Conservation (phyloP, 2,113 vertebrate species). For the Megaptera novaeangliae region DNA sequence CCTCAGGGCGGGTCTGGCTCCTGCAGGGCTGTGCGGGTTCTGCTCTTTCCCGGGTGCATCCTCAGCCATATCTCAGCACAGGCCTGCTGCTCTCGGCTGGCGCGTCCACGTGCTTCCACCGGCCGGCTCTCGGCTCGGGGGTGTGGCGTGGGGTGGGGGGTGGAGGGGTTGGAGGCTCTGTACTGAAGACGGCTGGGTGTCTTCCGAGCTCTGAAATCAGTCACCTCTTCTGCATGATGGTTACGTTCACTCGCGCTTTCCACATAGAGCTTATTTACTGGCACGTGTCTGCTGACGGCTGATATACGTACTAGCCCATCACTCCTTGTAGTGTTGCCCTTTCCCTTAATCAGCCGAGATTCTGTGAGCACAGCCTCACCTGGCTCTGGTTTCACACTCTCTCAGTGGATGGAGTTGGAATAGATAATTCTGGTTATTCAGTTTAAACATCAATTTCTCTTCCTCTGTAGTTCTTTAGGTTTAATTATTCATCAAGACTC, state of each 20-base stretch:
- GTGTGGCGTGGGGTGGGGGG: too few relatives aligned
- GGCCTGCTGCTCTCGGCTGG: too few relatives aligned
- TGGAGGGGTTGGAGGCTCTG: too few relatives aligned
- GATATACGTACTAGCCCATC: too few relatives aligned
- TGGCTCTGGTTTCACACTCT: background rate
- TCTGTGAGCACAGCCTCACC: background rate
- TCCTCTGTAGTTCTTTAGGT: background rate
- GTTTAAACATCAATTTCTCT: background rate
- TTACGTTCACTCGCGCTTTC: background rate
- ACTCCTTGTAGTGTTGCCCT: background rate
- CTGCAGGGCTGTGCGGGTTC: background rate
- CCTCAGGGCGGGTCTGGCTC: fast-evolving
- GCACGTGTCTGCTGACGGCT: fast-evolving
- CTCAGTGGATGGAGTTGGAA: background rate
- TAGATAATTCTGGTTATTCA: background rate
- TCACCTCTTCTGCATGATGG: background rate
- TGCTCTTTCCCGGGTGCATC: background rate
- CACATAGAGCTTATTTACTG: background rate
- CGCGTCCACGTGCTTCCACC: fast-evolving
- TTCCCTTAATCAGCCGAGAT: background rate
- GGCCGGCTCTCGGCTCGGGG: background rate
- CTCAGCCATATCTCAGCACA: background rate
- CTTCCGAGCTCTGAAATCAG: background rate
- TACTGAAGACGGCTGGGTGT: background rate
- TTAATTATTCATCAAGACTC: background rate